These are phyloP conservation scores for Parasteatoda lunata DNA, from an alignment of 2,888 invertebrate species.

Conservation along the genomic window DNA sequence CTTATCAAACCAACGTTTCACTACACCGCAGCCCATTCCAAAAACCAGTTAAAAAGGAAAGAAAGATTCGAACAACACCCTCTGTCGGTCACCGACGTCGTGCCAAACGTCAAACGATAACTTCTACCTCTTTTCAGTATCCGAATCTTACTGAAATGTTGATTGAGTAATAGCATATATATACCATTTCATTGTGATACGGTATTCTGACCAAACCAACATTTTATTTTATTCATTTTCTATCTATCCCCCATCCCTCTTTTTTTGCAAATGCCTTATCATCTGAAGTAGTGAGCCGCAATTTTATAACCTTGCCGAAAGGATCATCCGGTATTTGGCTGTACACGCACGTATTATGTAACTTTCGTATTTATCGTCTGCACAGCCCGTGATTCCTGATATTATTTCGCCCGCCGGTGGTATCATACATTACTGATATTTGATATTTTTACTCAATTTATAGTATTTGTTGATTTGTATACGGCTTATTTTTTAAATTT, in stretches of 20 bases:
- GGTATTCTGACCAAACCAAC: conserved; percentile 18
- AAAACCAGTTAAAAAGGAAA: not conserved
- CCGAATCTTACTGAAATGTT: not conserved
- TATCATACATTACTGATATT: too few relatives aligned
- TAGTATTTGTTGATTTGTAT: too few relatives aligned
- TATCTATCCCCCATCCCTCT: not conserved
- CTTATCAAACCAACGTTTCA: too few relatives aligned
- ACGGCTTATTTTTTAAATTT: too few relatives aligned
- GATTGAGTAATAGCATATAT: conserved; percentile 6
- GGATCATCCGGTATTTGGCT: conserved; percentile 31
- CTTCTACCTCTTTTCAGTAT: conserved; percentile 21
- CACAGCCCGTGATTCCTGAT: conserved; percentile 59
- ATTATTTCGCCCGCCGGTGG: conserved; percentile 6
- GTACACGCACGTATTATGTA: conserved; percentile 33
- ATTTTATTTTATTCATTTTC: conserved; percentile 1
- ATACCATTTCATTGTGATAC: not conserved
- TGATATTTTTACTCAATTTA: too few relatives aligned
- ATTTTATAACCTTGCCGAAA: conserved; percentile 46
- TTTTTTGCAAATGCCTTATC: conserved; percentile 4
- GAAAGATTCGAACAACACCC: not conserved
- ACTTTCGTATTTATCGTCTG: conserved; percentile 25
- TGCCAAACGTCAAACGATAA: conserved; percentile 15
- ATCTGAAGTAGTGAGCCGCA: conserved; percentile 18
- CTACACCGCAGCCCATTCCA: too few relatives aligned
- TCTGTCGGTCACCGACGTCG: conserved; percentile 36